Evolutionary conservation across 2,888 invertebrate species (phyloP), one percentile per base, ranked within the genome.

Genomic region (Endotricha flammealis): DNA sequence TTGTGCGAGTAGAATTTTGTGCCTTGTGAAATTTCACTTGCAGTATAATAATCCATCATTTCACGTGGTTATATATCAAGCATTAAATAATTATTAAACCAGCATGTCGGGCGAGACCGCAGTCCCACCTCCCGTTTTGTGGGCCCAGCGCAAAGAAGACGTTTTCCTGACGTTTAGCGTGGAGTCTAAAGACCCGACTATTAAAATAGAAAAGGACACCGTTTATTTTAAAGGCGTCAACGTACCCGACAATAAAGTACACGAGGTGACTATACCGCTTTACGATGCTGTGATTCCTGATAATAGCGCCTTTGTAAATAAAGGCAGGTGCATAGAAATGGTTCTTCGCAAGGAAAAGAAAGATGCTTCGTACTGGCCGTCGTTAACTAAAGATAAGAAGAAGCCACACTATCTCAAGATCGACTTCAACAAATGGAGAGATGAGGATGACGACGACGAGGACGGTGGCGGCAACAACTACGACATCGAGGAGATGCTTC

Each of bases 391-490:
- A 71, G 95, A 95, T 58, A 93, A 92, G 63, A 92, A 92, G 76
- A 98, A 98, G 86, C 92, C 93, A 57, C 97, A 97, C 74, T 98
- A 97, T 93, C 89, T 99, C 57, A 98, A 98, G 88, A 93, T 97
- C 58, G 98, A 99, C 73, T 99, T 99, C 75, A 95, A 96, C 72
- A 97, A 97, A 86, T 99, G 98, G 98, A 92, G 92, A 82, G 98
- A 98, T 85, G 98, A 99, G 80, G 96, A 96, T 64, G 98, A 98
- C 44, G 95, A 94, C 36, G 96, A 95, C 52, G 90, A 72, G 39
- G 69, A 50, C 30, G 71, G 64, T 39, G 85, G 74, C 36, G 70
- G 67, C 36, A 83, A 59, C 38, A 50, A 81, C 34, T 85, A 85
- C 32, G 90, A 91, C 63, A 81, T 92, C 42, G 90, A 90, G 67